Evolutionary conservation across 64 coral and sea anemone genomes (phyloP), one percentile per base, ranked within the genome.

Genomic region (Platygyra sinensis): DNA sequence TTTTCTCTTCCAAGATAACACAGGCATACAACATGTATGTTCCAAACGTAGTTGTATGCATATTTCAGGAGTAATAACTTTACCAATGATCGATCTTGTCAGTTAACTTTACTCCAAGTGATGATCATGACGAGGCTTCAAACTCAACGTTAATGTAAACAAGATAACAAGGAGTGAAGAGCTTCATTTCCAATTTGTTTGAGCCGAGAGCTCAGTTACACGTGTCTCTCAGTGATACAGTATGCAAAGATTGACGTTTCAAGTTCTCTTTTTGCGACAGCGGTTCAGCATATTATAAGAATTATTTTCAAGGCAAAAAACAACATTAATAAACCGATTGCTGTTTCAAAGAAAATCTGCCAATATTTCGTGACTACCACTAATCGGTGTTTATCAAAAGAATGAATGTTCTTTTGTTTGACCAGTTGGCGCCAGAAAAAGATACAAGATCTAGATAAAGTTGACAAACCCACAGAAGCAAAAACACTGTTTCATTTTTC

Each of bases 101-200:
- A 36, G 33, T 81, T 81, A 62, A 60, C 15, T 32, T 39, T 57
- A 50, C 12, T 25, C 15, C 27, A 73, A 30, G 71, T 73, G 74
- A 65, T 67, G 33, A 36, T 36, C 33, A 36, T 36, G 24, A 50
- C 12, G 25, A 20, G 62, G 10, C 42, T 8, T 28, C 63, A 85
- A 42, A 64, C 18, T n/a, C 81, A 16, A 17, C 38, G 62, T 72
- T 85, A 72, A 72, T 64, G 30, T 71, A 85, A 85, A 85, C 81
- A 85, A 85, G 81, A 85, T 85, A 85, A 83, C 60, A 67, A 85
- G 81, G 62, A 6, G 63, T 38, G 61, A 84, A 84, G 38, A 84
- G 80, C 59, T 71, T 51, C 32, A 8, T 14, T 51, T 71, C 32
- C 32, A 64, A 69, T 71, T 71, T 67, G 20, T 5, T 51, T 5